phyloP scores from a whole-genome alignment of 2,888 invertebrate genomes.

The Tholera decimalis region DNA sequence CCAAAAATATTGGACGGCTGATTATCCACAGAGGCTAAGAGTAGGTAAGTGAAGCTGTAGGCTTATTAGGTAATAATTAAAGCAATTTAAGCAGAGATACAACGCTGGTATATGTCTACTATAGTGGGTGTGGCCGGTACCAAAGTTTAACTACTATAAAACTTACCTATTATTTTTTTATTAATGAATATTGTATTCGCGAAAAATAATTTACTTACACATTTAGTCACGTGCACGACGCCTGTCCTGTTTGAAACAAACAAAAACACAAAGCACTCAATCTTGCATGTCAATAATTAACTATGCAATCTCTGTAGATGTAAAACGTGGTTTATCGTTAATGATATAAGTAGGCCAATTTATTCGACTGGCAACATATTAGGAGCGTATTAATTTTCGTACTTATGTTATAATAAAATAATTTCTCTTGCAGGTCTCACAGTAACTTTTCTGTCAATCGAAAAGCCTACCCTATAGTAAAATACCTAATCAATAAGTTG shows the following conservation, averaged over 20 bases:
- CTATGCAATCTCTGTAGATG: slow-evolving; percentile 25
- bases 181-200: not conserved
- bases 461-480: slow-evolving; percentile 69
- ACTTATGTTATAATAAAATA: not conserved
- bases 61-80: not conserved
- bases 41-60: not conserved
- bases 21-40: not conserved
- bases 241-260: slow-evolving; percentile 22
- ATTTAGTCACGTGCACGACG: slow-evolving; percentile 24
- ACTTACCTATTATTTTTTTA: not conserved
- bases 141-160: no score
- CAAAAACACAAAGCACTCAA: slow-evolving; percentile 6
- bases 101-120: not conserved
- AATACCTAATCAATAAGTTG: slow-evolving; percentile 77
- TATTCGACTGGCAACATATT: not conserved
- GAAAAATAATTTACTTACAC: not conserved
- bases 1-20: not conserved
- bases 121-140: slow-evolving; percentile 12
- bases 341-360: not conserved
- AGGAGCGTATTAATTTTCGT: slow-evolving; percentile 6
- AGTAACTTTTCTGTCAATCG: slow-evolving; percentile 63
- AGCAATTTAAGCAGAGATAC: not conserved
- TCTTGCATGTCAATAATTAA: slow-evolving; percentile 11
- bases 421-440: slow-evolving; percentile 67
- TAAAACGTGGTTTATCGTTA: not conserved